Evolutionary conservation across 2,888 invertebrate genomes (phyloP), one percentile per base, ranked within the genome.

Genomic region (Amiota communis): DNA sequence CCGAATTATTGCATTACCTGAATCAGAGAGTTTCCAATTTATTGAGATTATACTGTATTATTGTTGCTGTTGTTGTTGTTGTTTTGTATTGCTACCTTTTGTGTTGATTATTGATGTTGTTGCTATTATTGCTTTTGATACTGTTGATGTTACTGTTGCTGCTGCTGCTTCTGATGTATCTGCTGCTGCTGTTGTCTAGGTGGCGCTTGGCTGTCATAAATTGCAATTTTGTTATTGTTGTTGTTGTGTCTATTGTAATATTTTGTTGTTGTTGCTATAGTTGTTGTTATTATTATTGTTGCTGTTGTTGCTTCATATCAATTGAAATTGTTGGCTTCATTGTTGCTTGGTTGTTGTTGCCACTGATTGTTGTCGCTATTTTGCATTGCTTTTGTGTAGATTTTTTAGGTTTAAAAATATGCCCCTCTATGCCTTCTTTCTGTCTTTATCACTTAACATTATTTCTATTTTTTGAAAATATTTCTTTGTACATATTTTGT

Each of bases 121-220:
- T 65, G 17, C 17, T 49, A 13, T 61, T 70, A 46, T 48, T 48
- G 51, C 20, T 61, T 56, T 15, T 57, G 51, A n/a, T 68, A 8
- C 53, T 68, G 70, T 61, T 74, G 72, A 73, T 73, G 73, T 72
- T 68, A 8, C 53, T 68, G 70, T 61, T 74, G 72, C 72, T 73
- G 73, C 72, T 65, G 63, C 71, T 75, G 72, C 61, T 73, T 69
- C 63, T 74, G 76, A 64, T 69, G 57, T 63, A 47, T 20, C 59
- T 48, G 72, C 47, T 23, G 23, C 36, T 56, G 59, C 53, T 51
- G 23, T 51, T 51, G 23, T 51, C 71, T 46, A 36, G 12, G 51
- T 76, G 74, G 75, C 75, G 77, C 81, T 76, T 76, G 75, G 70
- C 76, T 77, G 83, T 78, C 81, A 81, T 82, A 82, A 81, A 79